Base-by-base conservation (phyloP, 2,113 vertebrate species). In the Caretta caretta region DNA sequence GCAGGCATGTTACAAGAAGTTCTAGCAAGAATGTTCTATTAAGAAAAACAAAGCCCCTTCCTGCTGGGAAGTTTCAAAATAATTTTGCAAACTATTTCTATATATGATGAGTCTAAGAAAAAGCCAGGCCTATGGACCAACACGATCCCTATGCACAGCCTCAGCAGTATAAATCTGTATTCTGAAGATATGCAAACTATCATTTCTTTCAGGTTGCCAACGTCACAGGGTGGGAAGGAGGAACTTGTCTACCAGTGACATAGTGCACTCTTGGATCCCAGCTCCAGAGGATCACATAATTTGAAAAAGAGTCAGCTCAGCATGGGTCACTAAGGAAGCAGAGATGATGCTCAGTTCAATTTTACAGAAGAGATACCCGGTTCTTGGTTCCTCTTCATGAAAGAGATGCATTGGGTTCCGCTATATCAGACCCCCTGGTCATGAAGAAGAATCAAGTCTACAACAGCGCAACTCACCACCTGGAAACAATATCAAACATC, bases 81-180 rank as follows among this genome's bases (percentile, higher is more conserved):
- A 90, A 86, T 80, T 85, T 85, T 42, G 75, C 49, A 65, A 82
- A 65, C 17, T 78, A 90, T 69, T 91, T 90, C 38, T 82, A 53
- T 54, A 86, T 0, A 31, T 8, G 42, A 35, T 5, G 29, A 87
- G 53, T 6, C 3, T 13, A 1, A 48, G 80, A 86, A 57, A 87
- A 35, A 94, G 25, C 49, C 0, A 0, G 8, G 29, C 31, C 69
- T 81, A 91, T n/a, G 24, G 84, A 19, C 0, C 1, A 96, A 92
- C 0, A 0, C 0, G 1, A 50, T 90, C 42, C 91, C 53, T 4
- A 0, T 1, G n/a, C 0, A 0, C 1, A 1, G 42, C 84, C 88
- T 48, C 54, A 90, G 88, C 79, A 84, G 82, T 72, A 90, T 51
- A 89, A 82, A 90, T 56, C 31, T 20, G 6, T 11, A 3, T 3